phyloP scores from a whole-genome alignment of 2,113 vertebrate genomes.

The Cyphomyrus discorhynchus region DNA sequence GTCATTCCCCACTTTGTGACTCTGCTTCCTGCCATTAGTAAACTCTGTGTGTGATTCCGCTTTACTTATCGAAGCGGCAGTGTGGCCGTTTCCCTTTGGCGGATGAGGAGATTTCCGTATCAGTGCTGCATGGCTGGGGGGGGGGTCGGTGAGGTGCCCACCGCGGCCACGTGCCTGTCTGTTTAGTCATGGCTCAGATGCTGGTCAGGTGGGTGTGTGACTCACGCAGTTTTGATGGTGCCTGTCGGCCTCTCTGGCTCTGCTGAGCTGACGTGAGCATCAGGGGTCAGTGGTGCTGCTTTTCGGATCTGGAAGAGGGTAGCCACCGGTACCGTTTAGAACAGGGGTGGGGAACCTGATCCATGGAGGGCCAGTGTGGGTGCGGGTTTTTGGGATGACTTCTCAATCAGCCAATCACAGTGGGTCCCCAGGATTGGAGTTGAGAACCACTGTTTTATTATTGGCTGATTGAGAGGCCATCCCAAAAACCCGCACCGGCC shows the following conservation, averaged over 20 bases:
- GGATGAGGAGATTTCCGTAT: background rate
- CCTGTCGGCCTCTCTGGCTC: background rate
- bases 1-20: background rate
- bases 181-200: background rate
- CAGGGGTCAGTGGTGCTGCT: background rate
- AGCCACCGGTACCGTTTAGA: background rate
- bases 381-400: background rate
- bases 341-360: background rate
- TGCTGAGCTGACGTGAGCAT: background rate
- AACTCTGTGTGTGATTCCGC: background rate
- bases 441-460: background rate
- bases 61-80: background rate
- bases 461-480: background rate
- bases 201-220: background rate
- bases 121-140: no score
- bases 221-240: background rate
- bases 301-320: background rate
- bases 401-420: background rate
- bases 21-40: background rate
- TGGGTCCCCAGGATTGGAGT: background rate
- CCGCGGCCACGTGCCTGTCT: background rate
- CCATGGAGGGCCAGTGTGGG: background rate
- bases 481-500: background rate
- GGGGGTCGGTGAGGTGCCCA: background rate
- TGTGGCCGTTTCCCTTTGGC: background rate